Evolutionary conservation across 2,888 invertebrate genomes (phyloP), one percentile per base, ranked within the genome.

Genomic region (Aelia acuminata): DNA sequence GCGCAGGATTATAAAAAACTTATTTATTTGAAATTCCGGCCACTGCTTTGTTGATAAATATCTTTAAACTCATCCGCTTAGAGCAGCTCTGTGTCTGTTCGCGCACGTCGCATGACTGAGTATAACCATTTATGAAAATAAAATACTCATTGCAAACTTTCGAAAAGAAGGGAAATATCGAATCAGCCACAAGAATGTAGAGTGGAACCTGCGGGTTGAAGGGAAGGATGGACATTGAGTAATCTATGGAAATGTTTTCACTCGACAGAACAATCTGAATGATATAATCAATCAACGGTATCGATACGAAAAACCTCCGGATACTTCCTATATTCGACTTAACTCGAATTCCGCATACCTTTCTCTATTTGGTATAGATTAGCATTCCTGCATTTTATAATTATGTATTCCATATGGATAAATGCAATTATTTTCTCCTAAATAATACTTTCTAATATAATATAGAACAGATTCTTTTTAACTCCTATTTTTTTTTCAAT

Each of bases 151-250:
- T 57, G 13, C 11, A 57, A 18, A 63, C 18, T 20, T 63, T 63
- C 11, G 4, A 31, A 31, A 63, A 63, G 15, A 63, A 5, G 31
- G 31, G 4, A 63, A 35, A 70, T 31, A 18, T 70, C 18, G 63
- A 70, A 70, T 35, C 35, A 20, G 18, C 63, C 63, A 8, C 63
- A 70, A 35, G 63, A 70, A 70, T 70, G 31, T 35, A 20, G 18
- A 18, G 35, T 70, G 63, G 63, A 70, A 70, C 35, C 18, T 70
- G 63, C 18, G 63, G 63, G 5, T 70, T 70, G 35, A 35, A 2
- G 31, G 31, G 63, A 35, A 35, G 63, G 63, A 70, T 70, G 63
- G 35, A 70, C 63, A 70, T 70, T 35, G 63, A 70, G 63, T 70
- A 70, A 70, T 70, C 35, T 20, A 31, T 35, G 31, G 31, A 18